A percentile compares a stretch with the other conserved stretches of the same genome.
phyloP scores from a whole-genome alignment of 2,888 invertebrate species.

The Leptinotarsa rubiginosa region DNA sequence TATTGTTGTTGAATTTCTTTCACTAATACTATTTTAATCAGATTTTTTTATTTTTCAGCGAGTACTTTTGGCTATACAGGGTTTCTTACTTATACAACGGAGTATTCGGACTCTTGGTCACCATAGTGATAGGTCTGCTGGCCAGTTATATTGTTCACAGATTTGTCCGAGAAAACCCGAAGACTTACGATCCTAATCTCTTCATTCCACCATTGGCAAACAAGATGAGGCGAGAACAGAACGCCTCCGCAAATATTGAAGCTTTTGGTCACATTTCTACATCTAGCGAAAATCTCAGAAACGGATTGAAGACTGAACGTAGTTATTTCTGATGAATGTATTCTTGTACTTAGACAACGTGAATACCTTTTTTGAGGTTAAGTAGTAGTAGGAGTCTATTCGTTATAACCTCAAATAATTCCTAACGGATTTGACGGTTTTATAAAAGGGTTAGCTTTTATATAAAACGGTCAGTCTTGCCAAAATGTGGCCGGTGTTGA shows the following conservation, averaged over 20 bases:
- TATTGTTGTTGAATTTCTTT: too few relatives aligned
- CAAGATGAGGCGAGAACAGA: conserved; percentile 46
- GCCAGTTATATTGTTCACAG: conserved; percentile 66
- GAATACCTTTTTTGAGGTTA: too few relatives aligned
- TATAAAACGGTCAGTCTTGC: too few relatives aligned
- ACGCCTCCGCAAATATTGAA: conserved; percentile 31
- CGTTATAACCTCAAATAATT: too few relatives aligned
- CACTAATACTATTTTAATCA: neutral
- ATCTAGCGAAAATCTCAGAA: conserved; percentile 39
- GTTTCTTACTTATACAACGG: conserved; percentile 82
- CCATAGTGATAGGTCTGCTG: conserved; percentile 69
- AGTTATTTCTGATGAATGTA: conserved; percentile 8
- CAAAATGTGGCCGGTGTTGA: too few relatives aligned
- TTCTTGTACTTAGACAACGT: too few relatives aligned
- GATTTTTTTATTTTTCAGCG: conserved; percentile 50
- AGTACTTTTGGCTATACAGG: conserved; percentile 76
- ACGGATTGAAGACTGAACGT: conserved; percentile 23
- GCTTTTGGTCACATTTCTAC: conserved; percentile 27
- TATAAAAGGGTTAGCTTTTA: too few relatives aligned
- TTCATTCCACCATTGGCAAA: conserved; percentile 71
- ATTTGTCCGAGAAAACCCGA: conserved; percentile 46
- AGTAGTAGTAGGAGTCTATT: too few relatives aligned
- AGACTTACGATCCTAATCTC: conserved; percentile 68
- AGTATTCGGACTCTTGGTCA: conserved; percentile 68
- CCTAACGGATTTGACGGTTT: too few relatives aligned